Conservation (phyloP, 2,797 vertebrate genomes). For the Brotogeris chrysoptera region DNA sequence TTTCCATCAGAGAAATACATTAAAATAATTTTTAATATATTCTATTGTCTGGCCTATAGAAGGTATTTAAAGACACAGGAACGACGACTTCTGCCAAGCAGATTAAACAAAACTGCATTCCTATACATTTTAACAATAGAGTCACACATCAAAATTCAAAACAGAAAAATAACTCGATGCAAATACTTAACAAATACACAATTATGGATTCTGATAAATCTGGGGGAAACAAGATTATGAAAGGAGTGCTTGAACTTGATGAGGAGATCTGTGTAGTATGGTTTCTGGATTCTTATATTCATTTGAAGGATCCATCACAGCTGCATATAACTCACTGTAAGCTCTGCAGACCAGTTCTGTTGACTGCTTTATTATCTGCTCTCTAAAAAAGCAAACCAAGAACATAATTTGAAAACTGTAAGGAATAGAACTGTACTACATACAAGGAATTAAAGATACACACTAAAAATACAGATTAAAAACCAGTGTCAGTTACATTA, state of each 20-base stretch:
- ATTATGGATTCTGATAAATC: neutral
- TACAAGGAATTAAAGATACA: neutral
- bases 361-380: conserved; percentile 93
- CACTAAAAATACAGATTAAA: neutral
- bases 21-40: conserved; percentile 50
- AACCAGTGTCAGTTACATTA: neutral
- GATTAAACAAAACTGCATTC: neutral
- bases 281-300: conserved; percentile 87
- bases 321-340: conserved; percentile 88
- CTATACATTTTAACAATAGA: neutral
- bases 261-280: conserved; percentile 88
- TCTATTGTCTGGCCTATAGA: conserved; percentile 42
- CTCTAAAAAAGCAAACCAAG: conserved; percentile 74
- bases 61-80: conserved; percentile 29
- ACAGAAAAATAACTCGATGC: conserved; percentile 9
- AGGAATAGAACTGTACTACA: neutral
- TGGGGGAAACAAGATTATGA: conserved; percentile 74
- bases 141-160: conserved; percentile 23
- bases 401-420: neutral
- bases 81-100: neutral
- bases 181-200: neutral
- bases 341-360: conserved; percentile 93
- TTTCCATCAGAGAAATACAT: conserved; percentile 8
- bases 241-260: conserved; percentile 91
- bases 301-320: conserved; percentile 84